A percentile compares a stretch with the other conserved stretches of the same genome.
Evolutionary conservation across 2,113 vertebrate genomes (phyloP).

Genomic region (Blennius ocellaris): DNA sequence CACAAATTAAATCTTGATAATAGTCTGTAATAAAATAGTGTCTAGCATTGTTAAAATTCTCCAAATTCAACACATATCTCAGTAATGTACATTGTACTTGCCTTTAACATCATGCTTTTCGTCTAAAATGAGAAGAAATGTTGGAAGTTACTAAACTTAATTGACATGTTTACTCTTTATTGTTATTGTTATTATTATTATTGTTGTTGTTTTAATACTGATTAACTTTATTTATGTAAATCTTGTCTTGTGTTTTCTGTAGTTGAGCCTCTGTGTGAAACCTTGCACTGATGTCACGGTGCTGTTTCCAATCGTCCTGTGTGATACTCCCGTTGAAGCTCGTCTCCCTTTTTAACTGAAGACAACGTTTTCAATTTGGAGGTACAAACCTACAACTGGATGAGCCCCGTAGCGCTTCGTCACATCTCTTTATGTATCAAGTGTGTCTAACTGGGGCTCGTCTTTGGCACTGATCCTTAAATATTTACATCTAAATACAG

Average conservation of each 20-base stretch:
- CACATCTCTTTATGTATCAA: too few species aligned
- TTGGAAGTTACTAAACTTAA: neutral
- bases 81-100: too few species aligned
- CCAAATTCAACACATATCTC: too few species aligned
- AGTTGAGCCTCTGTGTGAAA: constrained; percentile 38
- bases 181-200: neutral
- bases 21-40: too few species aligned
- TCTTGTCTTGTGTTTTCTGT: neutral
- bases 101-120: too few species aligned
- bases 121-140: too few species aligned
- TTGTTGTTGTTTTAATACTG: neutral
- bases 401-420: too few species aligned
- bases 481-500: neutral
- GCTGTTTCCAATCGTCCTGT: constrained; percentile 66
- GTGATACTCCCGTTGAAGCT: neutral
- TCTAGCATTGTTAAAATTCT: too few species aligned
- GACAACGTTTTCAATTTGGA: neutral
- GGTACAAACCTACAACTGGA: too few species aligned
- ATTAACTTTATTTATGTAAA: neutral
- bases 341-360: neutral
- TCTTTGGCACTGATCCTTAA: too few species aligned
- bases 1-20: too few species aligned
- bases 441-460: too few species aligned
- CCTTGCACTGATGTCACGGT: constrained; percentile 30
- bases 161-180: neutral